Conservation (phyloP, 2,797 vertebrate genomes). For the Muscicapa striata region DNA sequence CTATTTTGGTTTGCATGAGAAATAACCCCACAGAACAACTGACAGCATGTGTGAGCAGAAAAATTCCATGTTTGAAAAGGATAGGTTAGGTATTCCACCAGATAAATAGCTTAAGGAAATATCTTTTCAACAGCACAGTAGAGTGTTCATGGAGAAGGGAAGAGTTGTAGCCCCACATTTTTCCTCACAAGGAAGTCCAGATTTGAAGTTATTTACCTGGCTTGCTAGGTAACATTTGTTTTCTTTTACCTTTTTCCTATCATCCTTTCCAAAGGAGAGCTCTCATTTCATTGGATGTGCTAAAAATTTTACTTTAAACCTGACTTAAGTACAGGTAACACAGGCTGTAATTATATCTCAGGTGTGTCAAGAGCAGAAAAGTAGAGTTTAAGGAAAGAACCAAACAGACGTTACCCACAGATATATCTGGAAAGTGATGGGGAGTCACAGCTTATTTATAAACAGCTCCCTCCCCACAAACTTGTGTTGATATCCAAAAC, state of each 20-base stretch:
- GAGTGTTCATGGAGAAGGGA: not conserved
- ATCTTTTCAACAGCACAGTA: not conserved
- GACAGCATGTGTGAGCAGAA: slow-evolving; percentile 56
- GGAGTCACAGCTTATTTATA: not conserved
- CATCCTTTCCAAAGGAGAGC: not conserved
- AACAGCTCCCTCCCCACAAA: not conserved
- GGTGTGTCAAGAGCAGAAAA: not conserved
- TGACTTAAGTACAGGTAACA: not conserved
- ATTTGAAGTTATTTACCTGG: slow-evolving; percentile 29
- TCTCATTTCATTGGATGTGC: not conserved
- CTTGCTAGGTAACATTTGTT: slow-evolving; percentile 1
- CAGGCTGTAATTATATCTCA: not conserved
- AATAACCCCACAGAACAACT: slow-evolving; percentile 39
- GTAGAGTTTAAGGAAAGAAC: not conserved
- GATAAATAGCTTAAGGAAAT: slow-evolving; percentile 24
- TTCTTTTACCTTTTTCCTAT: not conserved
- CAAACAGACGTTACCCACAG: not conserved
- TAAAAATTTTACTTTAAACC: slow-evolving; percentile 15
- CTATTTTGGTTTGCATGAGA: slow-evolving; percentile 54
- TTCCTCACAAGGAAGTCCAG: not conserved
- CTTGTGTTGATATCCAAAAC: not conserved
- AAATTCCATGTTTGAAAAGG: slow-evolving; percentile 35
- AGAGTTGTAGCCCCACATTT: not conserved
- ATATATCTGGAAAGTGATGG: not conserved
- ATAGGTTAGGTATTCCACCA: slow-evolving; percentile 5